Evolutionary conservation across 2,888 invertebrate genomes (phyloP).

Genomic region (Pseudanteris insignis): DNA sequence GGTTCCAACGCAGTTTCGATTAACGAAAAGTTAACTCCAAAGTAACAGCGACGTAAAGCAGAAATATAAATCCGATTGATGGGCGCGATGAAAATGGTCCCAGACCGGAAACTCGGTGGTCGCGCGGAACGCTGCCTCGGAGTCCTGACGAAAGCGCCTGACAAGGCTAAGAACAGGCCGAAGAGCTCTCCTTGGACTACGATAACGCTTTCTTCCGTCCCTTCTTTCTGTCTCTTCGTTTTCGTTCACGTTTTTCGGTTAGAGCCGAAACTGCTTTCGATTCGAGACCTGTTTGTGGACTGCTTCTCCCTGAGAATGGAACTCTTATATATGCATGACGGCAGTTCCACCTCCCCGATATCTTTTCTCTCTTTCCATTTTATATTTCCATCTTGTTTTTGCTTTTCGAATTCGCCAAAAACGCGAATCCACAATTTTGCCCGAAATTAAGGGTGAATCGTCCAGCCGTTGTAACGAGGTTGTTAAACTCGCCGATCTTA

Average conservation of each 20-base stretch:
- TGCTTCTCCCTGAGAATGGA: conserved; percentile 44
- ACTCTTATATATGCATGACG: conserved; percentile 44
- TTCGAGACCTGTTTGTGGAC: conserved; percentile 46
- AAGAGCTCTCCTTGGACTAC: too few relatives aligned
- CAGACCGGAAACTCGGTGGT: too few relatives aligned
- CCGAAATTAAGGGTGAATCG: conserved; percentile 32
- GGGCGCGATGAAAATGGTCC: too few relatives aligned
- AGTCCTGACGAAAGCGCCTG: conserved; percentile 9
- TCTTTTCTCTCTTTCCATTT: conserved; percentile 44
- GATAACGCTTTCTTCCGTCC: conserved; percentile 37
- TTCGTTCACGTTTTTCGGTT: conserved; percentile 43
- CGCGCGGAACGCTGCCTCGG: conserved; percentile 5
- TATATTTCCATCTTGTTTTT: conserved; percentile 42
- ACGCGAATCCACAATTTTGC: conserved; percentile 12
- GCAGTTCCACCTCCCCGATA: conserved; percentile 42
- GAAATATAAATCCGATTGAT: too few relatives aligned
- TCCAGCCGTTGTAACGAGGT: conserved; percentile 21
- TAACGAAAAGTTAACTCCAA: too few relatives aligned
- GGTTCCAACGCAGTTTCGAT: not conserved
- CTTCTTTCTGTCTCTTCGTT: conserved; percentile 31
- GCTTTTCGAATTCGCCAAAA: conserved; percentile 39
- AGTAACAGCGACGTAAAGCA: too few relatives aligned
- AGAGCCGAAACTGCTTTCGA: conserved; percentile 46
- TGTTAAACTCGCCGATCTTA: conserved; percentile 28
- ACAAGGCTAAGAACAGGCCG: conserved; percentile 21